Evolutionary conservation across 1,140 invertebrate species (phyloP), one percentile per base, ranked within the genome.

Genomic region (Kradibia gibbosae): DNA sequence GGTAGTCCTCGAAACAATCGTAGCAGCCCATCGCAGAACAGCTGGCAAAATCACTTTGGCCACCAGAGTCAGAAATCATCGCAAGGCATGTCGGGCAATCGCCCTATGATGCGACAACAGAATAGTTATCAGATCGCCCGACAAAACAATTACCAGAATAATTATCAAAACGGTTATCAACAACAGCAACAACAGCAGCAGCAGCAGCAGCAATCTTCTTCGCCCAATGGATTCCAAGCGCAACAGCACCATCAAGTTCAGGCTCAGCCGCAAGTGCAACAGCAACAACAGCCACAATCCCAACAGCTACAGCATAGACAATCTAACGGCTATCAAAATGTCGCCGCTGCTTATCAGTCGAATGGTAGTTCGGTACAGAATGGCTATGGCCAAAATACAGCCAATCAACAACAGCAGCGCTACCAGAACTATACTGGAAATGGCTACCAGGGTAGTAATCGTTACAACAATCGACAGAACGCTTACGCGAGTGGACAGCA

Each of bases 11-110:
- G 88, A 45, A 89, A 86, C 28, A 90, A 88, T 71, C 76, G 81
- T n/a, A 70, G 88, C 25, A 92, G 92, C 84, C 90, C 89, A 7
- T 91, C 88, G 25, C 86, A 87, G 25, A 91, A 85, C 39, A 89
- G 83, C 67, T 90, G 90, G 88, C 87, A 88, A 15, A 88, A 84
- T 74, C 87, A 80, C 11, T 78, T 83, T 83, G 83, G 75, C 36
- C 82, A 86, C 62, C 81, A 84, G 55, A 78, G 85, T 39, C 82
- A 75, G 36, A 84, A 80, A 25, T 48, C 70, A 50, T 48, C 83
- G 25, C 87, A 88, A 42, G n/a, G 8, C n/a, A 42, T 62, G 28
- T 25, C 42, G 13, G 57, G 57, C 11, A 85, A 88, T 5, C 86
- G 87, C 17, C 75, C 84, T 0, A 78, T 88, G 42, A 81, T 84